These are phyloP conservation scores for Sycobia sp. DNA, from an alignment of 1,140 invertebrate genomes.

Conservation along the genomic window DNA sequence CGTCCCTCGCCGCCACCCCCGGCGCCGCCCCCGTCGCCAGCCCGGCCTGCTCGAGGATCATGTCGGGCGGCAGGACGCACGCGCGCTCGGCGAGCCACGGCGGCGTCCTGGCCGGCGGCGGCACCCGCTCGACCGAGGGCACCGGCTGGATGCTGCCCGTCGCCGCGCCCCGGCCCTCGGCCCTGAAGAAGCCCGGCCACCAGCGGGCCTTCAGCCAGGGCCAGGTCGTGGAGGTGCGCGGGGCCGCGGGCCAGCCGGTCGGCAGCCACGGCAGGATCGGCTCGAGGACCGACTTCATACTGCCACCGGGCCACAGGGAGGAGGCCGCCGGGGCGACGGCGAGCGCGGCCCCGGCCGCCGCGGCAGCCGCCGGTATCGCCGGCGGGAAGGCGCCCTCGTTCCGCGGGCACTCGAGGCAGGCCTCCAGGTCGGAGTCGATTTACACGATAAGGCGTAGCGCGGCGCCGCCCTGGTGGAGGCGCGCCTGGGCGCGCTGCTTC, in stretches of 20 bases:
- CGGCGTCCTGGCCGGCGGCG: conserved; percentile 63
- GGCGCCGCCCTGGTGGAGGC: conserved; percentile 72
- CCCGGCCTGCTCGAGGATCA: neutral
- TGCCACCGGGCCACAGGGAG: conserved; percentile 77
- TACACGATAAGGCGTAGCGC: conserved; percentile 81
- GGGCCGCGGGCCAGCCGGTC: conserved; percentile 56
- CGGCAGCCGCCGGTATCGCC: conserved; percentile 51
- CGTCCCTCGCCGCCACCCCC: conserved; percentile 13
- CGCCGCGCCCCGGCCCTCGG: conserved; percentile 60
- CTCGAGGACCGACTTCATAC: conserved; percentile 85
- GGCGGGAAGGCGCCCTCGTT: conserved; percentile 56
- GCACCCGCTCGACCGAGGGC: conserved; percentile 13
- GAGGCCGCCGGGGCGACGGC: no score
- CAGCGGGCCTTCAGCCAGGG: conserved; percentile 86
- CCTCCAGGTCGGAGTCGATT: conserved; percentile 80
- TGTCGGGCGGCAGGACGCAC: conserved; percentile 62
- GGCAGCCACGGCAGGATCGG: conserved; percentile 78
- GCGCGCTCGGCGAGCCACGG: conserved; percentile 81
- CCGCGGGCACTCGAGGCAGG: conserved; percentile 66
- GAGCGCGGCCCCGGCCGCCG: no score
- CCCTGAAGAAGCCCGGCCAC: conserved; percentile 76
- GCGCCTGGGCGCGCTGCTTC: conserved; percentile 64
- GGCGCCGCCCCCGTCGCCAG: neutral
- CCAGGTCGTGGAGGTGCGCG: conserved; percentile 71
- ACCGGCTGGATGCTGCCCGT: conserved; percentile 16